Base-by-base conservation (phyloP, 2,113 vertebrate genomes). In the Micromys minutus region DNA sequence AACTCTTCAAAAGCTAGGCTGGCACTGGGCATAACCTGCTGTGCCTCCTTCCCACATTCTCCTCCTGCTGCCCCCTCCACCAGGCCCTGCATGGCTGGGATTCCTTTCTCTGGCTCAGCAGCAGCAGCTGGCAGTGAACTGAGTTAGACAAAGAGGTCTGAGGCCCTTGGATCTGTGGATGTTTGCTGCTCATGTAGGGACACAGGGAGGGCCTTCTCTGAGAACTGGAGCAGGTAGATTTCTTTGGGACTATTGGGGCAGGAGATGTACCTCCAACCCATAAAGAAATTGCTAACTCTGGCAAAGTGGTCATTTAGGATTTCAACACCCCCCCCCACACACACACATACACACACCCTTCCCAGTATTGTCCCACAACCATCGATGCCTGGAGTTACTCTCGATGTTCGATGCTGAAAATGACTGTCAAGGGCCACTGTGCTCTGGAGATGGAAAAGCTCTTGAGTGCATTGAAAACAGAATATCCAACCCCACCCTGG, bases 1-100 rank as follows among this genome's bases (percentile, higher is more conserved):
- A 96, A 94, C 95, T 97, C 98, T 98, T 97, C 94, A 95, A 94
- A 97, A 96, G 95, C 96, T 97, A 97, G 96, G 76, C 97, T 97
- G 95, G 61, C 96, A 96, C 50, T 86, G 47, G 67, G 94, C 90
- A 63, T 85, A 45, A 74, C 0, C 0, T 90, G 90, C 95, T 97
- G 94, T 94, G 96, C 92, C 95, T 95, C 97, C 97, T 94, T 90
- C 92, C 94, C 97, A 92, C 97, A 96, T 98, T 97, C 98, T 87
- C 91, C 92, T 36, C 67, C 31, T 52, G 52, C 50, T 52, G 83
- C 71, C 77, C 57, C 75, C 42, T 67, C 81, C 74, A 36, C 85
- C 11, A 3, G 95, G 91, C 97, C 91, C 95, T 55, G 80, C 97
- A 98, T 98, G 96, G 92, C 93, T 98, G 39, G n/a, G 95, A 98